phyloP scores from a whole-genome alignment of 2,113 vertebrate species.

The Cervus canadensis region DNA sequence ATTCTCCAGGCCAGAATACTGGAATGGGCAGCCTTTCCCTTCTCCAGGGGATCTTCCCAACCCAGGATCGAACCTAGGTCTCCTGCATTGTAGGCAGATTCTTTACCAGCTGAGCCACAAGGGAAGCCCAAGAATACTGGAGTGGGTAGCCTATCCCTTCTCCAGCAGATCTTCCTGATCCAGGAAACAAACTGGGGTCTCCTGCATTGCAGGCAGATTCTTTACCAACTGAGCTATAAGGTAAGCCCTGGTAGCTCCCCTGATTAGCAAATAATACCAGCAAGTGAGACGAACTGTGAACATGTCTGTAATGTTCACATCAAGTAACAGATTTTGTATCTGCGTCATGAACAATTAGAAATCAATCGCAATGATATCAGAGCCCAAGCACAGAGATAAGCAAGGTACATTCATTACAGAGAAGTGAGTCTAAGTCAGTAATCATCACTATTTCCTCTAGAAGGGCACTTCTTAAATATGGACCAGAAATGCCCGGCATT shows the following conservation, averaged over 20 bases:
- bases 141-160: background rate
- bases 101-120: background rate
- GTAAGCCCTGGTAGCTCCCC: background rate
- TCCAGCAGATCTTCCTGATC: accelerated
- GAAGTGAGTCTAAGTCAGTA: background rate
- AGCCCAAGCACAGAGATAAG: background rate
- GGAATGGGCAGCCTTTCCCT: background rate
- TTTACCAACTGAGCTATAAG: background rate
- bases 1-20: background rate
- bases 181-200: background rate
- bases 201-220: background rate
- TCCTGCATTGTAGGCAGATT: background rate
- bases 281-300: background rate
- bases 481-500: background rate
- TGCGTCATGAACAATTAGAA: background rate
- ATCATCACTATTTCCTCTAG: background rate
- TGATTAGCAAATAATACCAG: background rate
- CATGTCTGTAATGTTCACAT: background rate
- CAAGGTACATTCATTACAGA: background rate
- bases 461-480: background rate
- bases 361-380: background rate
- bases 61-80: background rate
- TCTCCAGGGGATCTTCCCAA: background rate
- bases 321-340: background rate
- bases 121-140: background rate